Base-by-base conservation (phyloP, 2,888 invertebrate genomes). In the Galerucella calmariensis region DNA sequence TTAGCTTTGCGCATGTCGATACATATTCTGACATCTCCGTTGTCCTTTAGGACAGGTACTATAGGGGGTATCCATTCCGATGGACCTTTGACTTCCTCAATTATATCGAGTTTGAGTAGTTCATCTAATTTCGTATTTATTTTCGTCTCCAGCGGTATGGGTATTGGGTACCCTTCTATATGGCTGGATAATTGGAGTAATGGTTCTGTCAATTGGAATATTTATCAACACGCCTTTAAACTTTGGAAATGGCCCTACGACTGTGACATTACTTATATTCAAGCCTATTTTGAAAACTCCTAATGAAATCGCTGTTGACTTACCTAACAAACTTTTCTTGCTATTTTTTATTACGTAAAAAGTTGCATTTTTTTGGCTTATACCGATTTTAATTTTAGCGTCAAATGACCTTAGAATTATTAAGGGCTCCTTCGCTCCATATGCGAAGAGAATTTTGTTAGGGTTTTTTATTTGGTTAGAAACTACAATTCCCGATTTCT, bases 321-420 rank as follows among this genome's bases (percentile, higher is more conserved):
- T 79, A 9, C 78, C 77, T 24, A 77, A 59, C n/a, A 79, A 61
- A 69, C 67, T 53, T 61, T 53, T 72, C 16, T 35, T 72, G 11
- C 74, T 76, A 65, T 75, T 74, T 61, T 74, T 69, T 66, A 77
- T 72, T n/a, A 76, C 75, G 41, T 79, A 77, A 65, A 82, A 75
- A 6, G 53, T 77, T 4, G 79, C 71, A 4, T 3, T 73, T 65
- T 72, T 73, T 63, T 66, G 71, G 61, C 56, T 74, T 11, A 58
- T 59, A 6, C 69, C 69, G 8, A 77, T 72, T 24, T 51, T 8
- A 10, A 80, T 77, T 11, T 68, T 27, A 20, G 78, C 67, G 20
- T 77, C 73, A 74, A 81, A 82, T 68, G 73, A 77, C 1, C 81
- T 80, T 3, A 78, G 12, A 14, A 81, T 46, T 2, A 71, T 35